A percentile compares a stretch with the other conserved stretches of the same genome.
These are phyloP conservation scores for Thymelicus acteon DNA, from an alignment of 2,888 invertebrate genomes.

Conservation along the genomic window DNA sequence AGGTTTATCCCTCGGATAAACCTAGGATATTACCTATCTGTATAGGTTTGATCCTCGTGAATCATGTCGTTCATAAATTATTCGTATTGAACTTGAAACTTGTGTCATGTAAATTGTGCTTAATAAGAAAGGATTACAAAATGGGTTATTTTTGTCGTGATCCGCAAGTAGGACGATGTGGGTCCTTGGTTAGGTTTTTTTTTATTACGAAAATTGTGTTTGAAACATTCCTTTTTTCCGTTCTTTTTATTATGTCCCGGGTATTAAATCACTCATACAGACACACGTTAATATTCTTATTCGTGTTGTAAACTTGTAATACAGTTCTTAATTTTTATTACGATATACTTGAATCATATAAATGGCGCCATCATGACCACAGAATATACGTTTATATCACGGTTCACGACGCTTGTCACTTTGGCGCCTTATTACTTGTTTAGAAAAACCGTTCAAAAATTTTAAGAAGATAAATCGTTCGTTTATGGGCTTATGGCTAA, in stretches of 20 bases:
- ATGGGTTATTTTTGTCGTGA: too few species aligned
- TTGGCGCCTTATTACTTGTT: conserved; percentile 45
- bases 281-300: conserved; percentile 15
- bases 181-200: neutral
- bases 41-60: too few species aligned
- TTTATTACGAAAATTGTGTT: neutral
- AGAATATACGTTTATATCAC: too few species aligned
- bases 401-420: too few species aligned
- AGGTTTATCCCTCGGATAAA: too few species aligned
- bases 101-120: too few species aligned
- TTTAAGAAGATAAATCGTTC: conserved; percentile 9
- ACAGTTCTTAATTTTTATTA: conserved; percentile 40
- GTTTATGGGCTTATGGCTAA: neutral
- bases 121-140: too few species aligned
- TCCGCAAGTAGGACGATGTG: neutral
- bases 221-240: neutral
- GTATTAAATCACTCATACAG: conserved; percentile 15
- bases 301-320: neutral
- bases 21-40: too few species aligned
- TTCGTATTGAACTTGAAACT: too few species aligned
- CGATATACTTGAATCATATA: too few species aligned
- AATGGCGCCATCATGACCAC: conserved; percentile 26
- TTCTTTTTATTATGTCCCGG: conserved; percentile 1
- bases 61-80: too few species aligned
- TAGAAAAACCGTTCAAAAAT: conserved; percentile 40